Conservation (phyloP, 2,888 invertebrate genomes). For the Quadroppia sp. region DNA sequence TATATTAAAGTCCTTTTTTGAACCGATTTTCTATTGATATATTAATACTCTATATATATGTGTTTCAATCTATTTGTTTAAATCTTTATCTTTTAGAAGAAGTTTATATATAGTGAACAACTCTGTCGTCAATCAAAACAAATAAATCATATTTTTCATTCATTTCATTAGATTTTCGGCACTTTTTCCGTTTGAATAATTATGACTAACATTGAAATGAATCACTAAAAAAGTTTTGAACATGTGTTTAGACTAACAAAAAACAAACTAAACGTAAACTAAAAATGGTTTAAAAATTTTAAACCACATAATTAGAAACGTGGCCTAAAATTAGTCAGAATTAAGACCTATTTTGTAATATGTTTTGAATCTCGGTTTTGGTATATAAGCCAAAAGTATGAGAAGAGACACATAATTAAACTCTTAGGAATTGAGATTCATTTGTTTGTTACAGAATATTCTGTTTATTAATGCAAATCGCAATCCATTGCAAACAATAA, state of each 20-base stretch:
- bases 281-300: neutral
- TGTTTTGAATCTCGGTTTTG: neutral
- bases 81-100: neutral
- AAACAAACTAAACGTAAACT: too few species aligned
- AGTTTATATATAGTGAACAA: too few species aligned
- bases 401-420: neutral
- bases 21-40: neutral
- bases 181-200: too few species aligned
- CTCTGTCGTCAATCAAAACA: too few species aligned
- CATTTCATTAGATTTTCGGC: too few species aligned
- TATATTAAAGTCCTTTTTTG: too few species aligned
- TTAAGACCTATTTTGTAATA: too few species aligned
- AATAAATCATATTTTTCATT: too few species aligned
- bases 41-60: neutral
- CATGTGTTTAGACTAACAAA: too few species aligned
- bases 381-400: neutral
- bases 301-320: neutral
- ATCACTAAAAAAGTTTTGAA: too few species aligned
- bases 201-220: too few species aligned
- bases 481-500: neutral
- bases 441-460: neutral
- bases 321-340: too few species aligned
- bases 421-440: neutral
- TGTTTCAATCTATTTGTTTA: neutral
- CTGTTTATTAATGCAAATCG: constrained; percentile 13